These are phyloP conservation scores for Cololabis saira DNA, from an alignment of 2,113 vertebrate species.

Conservation along the genomic window DNA sequence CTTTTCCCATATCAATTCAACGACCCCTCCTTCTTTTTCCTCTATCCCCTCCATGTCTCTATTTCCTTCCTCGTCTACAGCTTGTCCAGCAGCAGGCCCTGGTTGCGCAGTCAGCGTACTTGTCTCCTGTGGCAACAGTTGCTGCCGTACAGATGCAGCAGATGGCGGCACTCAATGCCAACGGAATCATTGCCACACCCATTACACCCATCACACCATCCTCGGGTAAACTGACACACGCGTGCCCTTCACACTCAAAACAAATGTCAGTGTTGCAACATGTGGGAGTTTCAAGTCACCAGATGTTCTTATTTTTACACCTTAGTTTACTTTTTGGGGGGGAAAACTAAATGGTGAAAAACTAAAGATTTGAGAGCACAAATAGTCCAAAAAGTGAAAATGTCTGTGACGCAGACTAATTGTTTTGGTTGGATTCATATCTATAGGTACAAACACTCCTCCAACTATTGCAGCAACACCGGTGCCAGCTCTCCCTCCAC, in stretches of 20 bases:
- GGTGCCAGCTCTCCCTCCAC: constrained; percentile 83
- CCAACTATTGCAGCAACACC: constrained; percentile 86
- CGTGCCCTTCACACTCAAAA: constrained; percentile 4
- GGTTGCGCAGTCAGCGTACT: constrained; percentile 92
- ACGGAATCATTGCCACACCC: constrained; percentile 90
- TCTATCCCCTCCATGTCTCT: constrained; percentile 13
- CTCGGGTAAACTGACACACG: constrained; percentile 78
- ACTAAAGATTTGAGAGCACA: too few relatives aligned
- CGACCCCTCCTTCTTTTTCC: constrained; percentile 8
- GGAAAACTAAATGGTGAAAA: too few relatives aligned
- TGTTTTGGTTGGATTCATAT: constrained; percentile 23
- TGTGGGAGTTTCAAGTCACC: background rate
- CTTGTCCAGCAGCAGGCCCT: constrained; percentile 94
- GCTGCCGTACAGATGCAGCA: constrained; percentile 93
- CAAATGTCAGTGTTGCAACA: background rate
- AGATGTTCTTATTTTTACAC: too few relatives aligned
- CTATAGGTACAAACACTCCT: constrained; percentile 86
- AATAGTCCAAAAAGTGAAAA: too few relatives aligned
- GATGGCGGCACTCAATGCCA: constrained; percentile 91
- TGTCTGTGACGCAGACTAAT: background rate
- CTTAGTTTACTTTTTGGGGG: too few relatives aligned
- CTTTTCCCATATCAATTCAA: constrained; percentile 41
- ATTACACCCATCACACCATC: constrained; percentile 87
- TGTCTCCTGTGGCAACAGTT: constrained; percentile 93
- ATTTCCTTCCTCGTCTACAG: constrained; percentile 73